Evolutionary conservation across 2,888 invertebrate species (phyloP).

Genomic region (Tetragonisca angustula): DNA sequence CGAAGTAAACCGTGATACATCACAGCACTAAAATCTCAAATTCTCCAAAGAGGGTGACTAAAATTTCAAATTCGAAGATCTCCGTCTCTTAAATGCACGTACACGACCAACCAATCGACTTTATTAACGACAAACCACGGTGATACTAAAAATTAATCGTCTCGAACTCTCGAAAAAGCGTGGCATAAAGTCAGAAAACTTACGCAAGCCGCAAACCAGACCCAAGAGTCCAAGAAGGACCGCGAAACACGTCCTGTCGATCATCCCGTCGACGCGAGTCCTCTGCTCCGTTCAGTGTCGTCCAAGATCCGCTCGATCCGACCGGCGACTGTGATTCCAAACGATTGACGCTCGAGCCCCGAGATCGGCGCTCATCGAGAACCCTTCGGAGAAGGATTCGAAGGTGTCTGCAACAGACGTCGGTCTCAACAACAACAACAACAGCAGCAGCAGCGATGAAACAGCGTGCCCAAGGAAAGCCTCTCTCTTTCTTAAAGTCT

Average conservation of each 20-base stretch:
- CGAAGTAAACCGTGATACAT: too few species aligned
- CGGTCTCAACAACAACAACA: too few species aligned
- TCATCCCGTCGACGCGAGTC: slow-evolving; percentile 44
- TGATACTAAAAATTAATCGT: too few species aligned
- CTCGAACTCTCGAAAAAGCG: neutral
- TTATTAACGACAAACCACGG: too few species aligned
- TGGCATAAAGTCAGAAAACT: slow-evolving; percentile 33
- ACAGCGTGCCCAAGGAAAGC: slow-evolving; percentile 39
- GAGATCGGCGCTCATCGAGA: slow-evolving; percentile 57
- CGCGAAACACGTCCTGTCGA: slow-evolving; percentile 69
- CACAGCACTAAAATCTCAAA: too few species aligned
- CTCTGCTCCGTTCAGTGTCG: neutral
- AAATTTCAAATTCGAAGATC: too few species aligned
- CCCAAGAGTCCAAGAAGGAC: slow-evolving; percentile 73
- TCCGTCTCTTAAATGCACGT: too few species aligned
- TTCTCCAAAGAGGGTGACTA: too few species aligned
- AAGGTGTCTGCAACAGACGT: neutral
- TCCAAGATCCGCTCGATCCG: slow-evolving; percentile 11
- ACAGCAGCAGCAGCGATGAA: neutral
- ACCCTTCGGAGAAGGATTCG: slow-evolving; percentile 23
- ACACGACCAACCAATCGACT: too few species aligned
- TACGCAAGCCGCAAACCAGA: slow-evolving; percentile 66
- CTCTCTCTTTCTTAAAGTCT: slow-evolving; percentile 31
- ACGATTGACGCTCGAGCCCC: slow-evolving; percentile 31
- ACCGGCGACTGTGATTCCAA: slow-evolving; percentile 9